Evolutionary conservation across 1,140 invertebrate genomes (phyloP), one percentile per base, ranked within the genome.

Genomic region (Dendroctonus valens): DNA sequence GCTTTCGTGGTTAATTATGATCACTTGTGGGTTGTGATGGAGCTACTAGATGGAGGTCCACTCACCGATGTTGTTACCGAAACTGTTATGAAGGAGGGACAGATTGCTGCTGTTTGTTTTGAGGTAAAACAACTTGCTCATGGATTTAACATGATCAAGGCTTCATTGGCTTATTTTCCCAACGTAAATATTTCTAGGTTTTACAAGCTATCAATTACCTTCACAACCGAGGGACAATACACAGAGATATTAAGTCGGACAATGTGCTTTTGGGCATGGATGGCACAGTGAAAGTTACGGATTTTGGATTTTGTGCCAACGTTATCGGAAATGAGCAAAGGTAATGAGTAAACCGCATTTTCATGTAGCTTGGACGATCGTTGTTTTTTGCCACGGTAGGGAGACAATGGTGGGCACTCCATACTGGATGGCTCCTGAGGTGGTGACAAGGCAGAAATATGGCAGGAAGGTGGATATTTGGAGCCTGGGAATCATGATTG

Each of bases 51-150:
- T 73, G 96, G 96, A 39, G 97, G 97, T 5, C 92, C 96, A 0
- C 80, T 99, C 5, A 99, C 97, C 0, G 96, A 99, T 80, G 95
- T 99, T 3, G 96, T 98, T 1, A 98, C 94, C 3, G 96, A 98
- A 81, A 97, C 96, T 1, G 88, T 97, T 9, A 97, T 99, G 94
- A 94, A 96, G 74, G 96, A 98, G 79, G 87, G 89, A 3, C 97
- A 99, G 78, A 99, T 99, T 57, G 95, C 97, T 9, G 94, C 94
- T 12, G 94, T 99, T 3, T 95, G 91, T 73, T 85, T 89, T 59
- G 95, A 98, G 81, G 94, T 68, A 40, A 40, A 55, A 39, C 3
- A 55, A 7, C 7, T 4, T 7, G 8, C 11, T 55, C 39, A 55
- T 52, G 26, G 26, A 26, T 26, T 12, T 37, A 41, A 37, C 38